These are phyloP conservation scores for Cotesia glomerata DNA, from an alignment of 1,140 invertebrate genomes.

Conservation along the genomic window DNA sequence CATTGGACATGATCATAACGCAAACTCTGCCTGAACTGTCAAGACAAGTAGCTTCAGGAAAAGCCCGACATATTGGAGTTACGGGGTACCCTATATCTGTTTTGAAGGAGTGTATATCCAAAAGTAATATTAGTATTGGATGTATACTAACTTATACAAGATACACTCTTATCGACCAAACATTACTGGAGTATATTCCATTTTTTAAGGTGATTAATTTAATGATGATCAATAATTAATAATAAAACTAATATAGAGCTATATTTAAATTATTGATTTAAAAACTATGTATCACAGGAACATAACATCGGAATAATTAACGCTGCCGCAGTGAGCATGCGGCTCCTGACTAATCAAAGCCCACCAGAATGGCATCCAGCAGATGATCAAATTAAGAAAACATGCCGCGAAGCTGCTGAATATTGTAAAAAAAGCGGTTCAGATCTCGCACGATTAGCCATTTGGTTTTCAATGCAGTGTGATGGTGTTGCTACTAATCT, in stretches of 20 bases:
- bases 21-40: constrained; percentile 86
- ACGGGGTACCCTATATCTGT: constrained; percentile 85
- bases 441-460: constrained; percentile 75
- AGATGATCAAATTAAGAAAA: constrained; percentile 69
- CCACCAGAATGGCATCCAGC: constrained; percentile 87
- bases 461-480: constrained; percentile 69
- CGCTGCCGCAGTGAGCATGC: constrained; percentile 81
- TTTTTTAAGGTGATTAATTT: constrained; percentile 73
- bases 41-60: constrained; percentile 75
- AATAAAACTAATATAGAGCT: no score
- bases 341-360: constrained; percentile 77
- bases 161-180: constrained; percentile 79
- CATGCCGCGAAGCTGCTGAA: constrained; percentile 67
- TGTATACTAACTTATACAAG: constrained; percentile 81
- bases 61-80: constrained; percentile 83
- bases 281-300: constrained; percentile 56
- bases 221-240: no score
- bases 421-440: constrained; percentile 72
- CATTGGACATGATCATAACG: constrained; percentile 77
- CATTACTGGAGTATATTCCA: constrained; percentile 74
- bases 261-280: background rate
- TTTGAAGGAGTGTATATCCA: constrained; percentile 76
- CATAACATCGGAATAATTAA: constrained; percentile 81
- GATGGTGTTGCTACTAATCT: constrained; percentile 69
- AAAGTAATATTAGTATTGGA: constrained; percentile 72